A percentile compares a stretch with the other conserved stretches of the same genome.
phyloP scores from a whole-genome alignment of 1,140 invertebrate species.

The Drosophila watanabei region DNA sequence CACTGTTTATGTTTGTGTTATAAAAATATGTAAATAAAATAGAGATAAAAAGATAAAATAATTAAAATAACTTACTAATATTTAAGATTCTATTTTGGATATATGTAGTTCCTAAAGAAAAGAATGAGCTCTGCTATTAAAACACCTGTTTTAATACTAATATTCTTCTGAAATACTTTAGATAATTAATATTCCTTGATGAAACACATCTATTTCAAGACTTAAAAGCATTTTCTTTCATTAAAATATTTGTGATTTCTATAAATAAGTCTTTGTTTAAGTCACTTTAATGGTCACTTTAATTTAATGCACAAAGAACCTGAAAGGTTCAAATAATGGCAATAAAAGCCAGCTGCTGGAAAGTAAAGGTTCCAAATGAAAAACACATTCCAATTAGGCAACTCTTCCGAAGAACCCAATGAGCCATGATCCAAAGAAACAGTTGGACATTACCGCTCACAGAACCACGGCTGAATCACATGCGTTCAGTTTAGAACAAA shows the following conservation, averaged over 20 bases:
- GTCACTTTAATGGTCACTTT: not conserved
- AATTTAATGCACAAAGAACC: not conserved
- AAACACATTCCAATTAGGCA: conserved; percentile 24
- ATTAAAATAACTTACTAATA: not conserved
- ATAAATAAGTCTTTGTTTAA: not conserved
- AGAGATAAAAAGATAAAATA: not conserved
- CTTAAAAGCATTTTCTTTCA: not conserved
- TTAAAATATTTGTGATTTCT: not conserved
- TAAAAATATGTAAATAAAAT: no score
- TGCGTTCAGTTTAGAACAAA: conserved; percentile 13
- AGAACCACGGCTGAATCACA: conserved; percentile 36
- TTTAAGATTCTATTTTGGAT: no score
- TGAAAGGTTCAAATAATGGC: not conserved
- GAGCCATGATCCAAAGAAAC: conserved; percentile 42
- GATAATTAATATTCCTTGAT: no score
- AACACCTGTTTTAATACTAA: not conserved
- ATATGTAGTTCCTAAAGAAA: no score
- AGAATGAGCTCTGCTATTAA: not conserved
- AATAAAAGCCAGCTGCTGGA: not conserved
- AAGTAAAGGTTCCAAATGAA: not conserved
- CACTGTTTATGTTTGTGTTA: no score
- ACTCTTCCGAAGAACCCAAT: conserved; percentile 27
- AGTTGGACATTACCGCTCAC: conserved; percentile 41
- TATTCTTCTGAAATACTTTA: not conserved
- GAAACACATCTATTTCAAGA: no score